phyloP scores from a whole-genome alignment of 1,140 invertebrate genomes.

The Drosophila lowei region DNA sequence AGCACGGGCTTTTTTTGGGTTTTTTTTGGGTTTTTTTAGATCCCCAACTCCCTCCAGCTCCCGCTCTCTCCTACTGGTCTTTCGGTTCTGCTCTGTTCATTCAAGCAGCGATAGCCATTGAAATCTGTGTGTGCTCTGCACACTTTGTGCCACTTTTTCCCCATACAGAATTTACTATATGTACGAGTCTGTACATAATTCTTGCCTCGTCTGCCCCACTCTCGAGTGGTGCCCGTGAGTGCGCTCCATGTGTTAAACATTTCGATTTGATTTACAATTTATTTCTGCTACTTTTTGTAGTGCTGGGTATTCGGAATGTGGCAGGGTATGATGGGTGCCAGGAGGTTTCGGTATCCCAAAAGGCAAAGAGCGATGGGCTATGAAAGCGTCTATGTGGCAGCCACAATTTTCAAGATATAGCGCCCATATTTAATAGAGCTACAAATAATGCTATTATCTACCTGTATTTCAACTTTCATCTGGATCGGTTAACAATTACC shows the following conservation, averaged over 20 bases:
- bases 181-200: constrained; percentile 17
- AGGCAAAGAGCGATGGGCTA: no score
- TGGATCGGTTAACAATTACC: no score
- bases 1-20: constrained; percentile 27
- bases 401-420: no score
- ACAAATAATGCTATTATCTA: no score
- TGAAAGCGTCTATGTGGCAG: no score
- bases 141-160: constrained; percentile 61
- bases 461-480: no score
- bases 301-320: background rate
- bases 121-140: constrained; percentile 40
- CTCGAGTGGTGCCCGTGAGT: constrained; percentile 10
- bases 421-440: no score
- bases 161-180: constrained; percentile 22
- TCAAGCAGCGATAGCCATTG: constrained; percentile 52
- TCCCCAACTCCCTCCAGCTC: background rate
- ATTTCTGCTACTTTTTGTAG: constrained; percentile 9
- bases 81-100: constrained; percentile 44
- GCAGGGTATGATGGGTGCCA: no score
- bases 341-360: no score
- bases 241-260: constrained; percentile 73
- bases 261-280: constrained; percentile 70
- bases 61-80: background rate
- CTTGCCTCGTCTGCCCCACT: constrained; percentile 31
- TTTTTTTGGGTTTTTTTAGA: constrained; percentile 1